Evolutionary conservation across 2,888 invertebrate genomes (phyloP).

Genomic region (Corbicula japonica): DNA sequence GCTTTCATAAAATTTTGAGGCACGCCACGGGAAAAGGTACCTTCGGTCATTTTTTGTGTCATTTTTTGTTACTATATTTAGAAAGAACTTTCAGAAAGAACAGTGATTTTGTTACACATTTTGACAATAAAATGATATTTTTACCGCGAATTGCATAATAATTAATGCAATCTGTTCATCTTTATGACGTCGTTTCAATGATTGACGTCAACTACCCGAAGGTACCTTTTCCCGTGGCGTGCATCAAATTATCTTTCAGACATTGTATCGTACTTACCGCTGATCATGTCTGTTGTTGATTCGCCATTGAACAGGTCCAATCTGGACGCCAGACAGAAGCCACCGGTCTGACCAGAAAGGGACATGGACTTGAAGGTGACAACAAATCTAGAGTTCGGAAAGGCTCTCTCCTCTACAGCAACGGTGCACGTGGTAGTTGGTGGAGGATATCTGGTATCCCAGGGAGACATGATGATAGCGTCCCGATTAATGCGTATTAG

Average conservation of each 20-base stretch:
- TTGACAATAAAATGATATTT: too few species aligned
- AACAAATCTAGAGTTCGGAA: slow-evolving; percentile 11
- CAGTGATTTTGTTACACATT: too few species aligned
- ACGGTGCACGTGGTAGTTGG: slow-evolving; percentile 3
- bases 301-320: slow-evolving; percentile 39
- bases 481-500: slow-evolving; percentile 1
- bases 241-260: neutral
- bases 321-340: slow-evolving; percentile 17
- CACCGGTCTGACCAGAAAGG: neutral
- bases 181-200: too few species aligned
- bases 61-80: too few species aligned
- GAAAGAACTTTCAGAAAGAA: too few species aligned
- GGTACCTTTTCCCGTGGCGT: too few species aligned
- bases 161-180: too few species aligned
- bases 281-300: slow-evolving; percentile 5
- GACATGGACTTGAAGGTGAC: slow-evolving; percentile 23
- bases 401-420: slow-evolving; percentile 15
- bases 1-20: too few species aligned
- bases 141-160: too few species aligned
- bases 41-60: too few species aligned
- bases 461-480: slow-evolving; percentile 32
- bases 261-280: slow-evolving; percentile 16
- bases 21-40: too few species aligned
- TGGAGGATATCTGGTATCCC: slow-evolving; percentile 17
- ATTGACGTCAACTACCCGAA: too few species aligned